A percentile compares a stretch with the other conserved stretches of the same genome.
Conservation (phyloP, 2,888 invertebrate genomes). For the Metallyticus violacea region DNA sequence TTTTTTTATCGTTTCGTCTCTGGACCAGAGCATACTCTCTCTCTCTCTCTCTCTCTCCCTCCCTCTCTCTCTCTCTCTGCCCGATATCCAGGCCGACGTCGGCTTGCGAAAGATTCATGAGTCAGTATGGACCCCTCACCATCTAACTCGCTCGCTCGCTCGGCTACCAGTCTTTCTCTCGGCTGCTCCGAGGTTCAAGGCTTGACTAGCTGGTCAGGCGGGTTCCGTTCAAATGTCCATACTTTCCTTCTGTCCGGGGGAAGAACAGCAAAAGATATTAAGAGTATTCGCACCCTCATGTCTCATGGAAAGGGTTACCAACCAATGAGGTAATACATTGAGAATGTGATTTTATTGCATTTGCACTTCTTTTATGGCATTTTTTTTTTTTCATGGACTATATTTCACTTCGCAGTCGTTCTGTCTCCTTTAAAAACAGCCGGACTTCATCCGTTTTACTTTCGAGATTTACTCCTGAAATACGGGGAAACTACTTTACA, state of each 20-base stretch:
- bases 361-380: no score
- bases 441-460: no score
- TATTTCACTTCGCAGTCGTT: no score
- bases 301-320: no score
- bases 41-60: not conserved
- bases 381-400: no score
- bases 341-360: no score
- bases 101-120: not conserved
- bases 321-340: no score
- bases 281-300: no score
- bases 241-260: not conserved
- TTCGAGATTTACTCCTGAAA: no score
- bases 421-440: no score
- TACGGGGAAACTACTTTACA: no score
- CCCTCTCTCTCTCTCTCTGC: not conserved
- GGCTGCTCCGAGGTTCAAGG: not conserved
- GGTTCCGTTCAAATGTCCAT: not conserved
- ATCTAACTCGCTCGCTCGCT: not conserved
- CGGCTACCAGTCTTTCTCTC: not conserved
- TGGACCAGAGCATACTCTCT: not conserved
- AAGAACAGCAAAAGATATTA: no score
- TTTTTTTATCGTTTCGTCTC: not conserved
- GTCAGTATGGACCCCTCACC: not conserved
- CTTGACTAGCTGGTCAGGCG: not conserved
- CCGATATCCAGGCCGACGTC: not conserved